A percentile compares a stretch with the other conserved stretches of the same genome.
Evolutionary conservation across 2,113 vertebrate species (phyloP).

Genomic region (Pseudolaguvia tuberculata): DNA sequence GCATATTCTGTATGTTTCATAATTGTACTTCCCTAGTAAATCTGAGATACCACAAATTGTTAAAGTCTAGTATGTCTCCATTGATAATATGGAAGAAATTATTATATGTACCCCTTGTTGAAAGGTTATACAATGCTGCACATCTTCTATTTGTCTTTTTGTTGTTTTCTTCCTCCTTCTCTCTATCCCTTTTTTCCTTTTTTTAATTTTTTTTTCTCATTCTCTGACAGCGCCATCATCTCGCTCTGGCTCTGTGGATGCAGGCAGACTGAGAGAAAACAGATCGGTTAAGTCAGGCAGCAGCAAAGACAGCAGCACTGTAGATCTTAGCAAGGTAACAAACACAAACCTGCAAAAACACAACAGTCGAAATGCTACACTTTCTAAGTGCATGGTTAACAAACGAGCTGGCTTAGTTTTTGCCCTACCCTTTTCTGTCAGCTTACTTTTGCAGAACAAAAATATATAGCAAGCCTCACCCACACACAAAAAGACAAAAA

Average conservation of each 20-base stretch:
- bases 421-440: too few species aligned
- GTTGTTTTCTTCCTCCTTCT: too few species aligned
- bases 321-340: constrained; percentile 91
- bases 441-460: too few species aligned
- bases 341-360: background rate
- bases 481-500: too few species aligned
- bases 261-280: constrained; percentile 72
- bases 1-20: too few species aligned
- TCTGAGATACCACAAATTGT: too few species aligned
- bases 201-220: constrained; percentile 30
- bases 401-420: background rate
- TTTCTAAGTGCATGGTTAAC: background rate
- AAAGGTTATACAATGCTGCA: background rate
- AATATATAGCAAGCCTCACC: too few species aligned
- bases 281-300: constrained; percentile 57
- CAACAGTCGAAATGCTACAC: background rate
- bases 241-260: constrained; percentile 82
- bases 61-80: too few species aligned
- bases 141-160: background rate
- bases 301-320: constrained; percentile 88
- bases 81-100: too few species aligned
- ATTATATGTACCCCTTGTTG: too few species aligned
- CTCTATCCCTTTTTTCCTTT: too few species aligned
- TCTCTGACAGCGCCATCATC: constrained; percentile 84
- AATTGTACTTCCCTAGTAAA: too few species aligned